Evolutionary conservation across 1,140 invertebrate species (phyloP), one percentile per base, ranked within the genome.

Genomic region (Diabrotica virgifera): DNA sequence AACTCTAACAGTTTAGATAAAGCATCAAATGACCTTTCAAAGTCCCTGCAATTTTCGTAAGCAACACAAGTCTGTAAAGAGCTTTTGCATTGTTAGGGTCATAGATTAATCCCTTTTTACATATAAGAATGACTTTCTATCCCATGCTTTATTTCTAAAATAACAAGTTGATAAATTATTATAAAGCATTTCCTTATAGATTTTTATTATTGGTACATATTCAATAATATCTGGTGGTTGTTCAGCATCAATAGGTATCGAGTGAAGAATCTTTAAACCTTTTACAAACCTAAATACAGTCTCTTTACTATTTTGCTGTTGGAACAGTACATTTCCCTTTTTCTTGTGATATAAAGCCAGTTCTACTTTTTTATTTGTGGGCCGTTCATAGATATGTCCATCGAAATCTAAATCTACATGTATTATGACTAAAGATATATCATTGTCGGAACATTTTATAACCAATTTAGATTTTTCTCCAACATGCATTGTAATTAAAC

Each of bases 71-170:
- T 70, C 89, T 82, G 74, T 90, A 93, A 9, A 90, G 78, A n/a
- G 91, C 89, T 77, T 94, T 93, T 0, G 89, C 80, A 77, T 92
- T 93, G 40, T n/a, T n/a, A n/a, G n/a, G n/a, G n/a, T n/a, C n/a
- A n/a, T n/a, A n/a, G n/a, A n/a, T n/a, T n/a, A n/a, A n/a, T n/a
- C n/a, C n/a, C n/a, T n/a, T n/a, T n/a, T 85, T 78, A 0, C 86
- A 51, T 7, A 93, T 80, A 4, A 80, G 76, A 50, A 89, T 77
- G 0, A 85, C 86, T n/a, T 61, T 86, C 81, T 10, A n/a, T 83
- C 76, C 77, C 84, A 88, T 74, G 88, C 85, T 53, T 85, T 76
- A 46, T 79, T 79, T 59, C 85, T 84, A 7, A 90, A 79, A 68
- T 90, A 88, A 79, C 90, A 93, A 64, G 86, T 83, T 5, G 90